Evolutionary conservation across 2,797 vertebrate genomes (phyloP).

Genomic region (Gadopsis bispinosus): DNA sequence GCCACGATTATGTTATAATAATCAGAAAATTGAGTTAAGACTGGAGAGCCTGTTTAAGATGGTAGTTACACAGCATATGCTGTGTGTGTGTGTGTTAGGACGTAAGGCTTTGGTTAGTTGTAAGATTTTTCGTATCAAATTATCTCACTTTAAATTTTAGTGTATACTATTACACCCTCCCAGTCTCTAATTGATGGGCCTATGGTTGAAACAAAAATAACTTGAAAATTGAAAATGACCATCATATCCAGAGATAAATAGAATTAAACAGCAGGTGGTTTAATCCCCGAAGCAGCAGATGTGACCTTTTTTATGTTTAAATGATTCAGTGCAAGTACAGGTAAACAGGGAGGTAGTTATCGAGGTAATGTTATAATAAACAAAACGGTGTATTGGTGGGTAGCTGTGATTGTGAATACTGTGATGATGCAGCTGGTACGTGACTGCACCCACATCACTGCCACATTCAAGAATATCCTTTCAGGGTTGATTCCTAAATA

Average conservation of each 20-base stretch:
- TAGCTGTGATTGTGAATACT: constrained; percentile 7
- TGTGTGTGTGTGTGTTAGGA: background rate
- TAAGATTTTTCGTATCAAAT: background rate
- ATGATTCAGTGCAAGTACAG: background rate
- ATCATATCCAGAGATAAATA: background rate
- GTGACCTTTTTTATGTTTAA: background rate
- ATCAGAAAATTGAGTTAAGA: constrained; percentile 74
- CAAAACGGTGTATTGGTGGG: background rate
- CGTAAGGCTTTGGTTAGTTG: background rate
- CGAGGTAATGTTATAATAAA: background rate
- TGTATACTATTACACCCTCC: background rate
- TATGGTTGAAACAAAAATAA: background rate
- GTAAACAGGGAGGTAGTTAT: background rate
- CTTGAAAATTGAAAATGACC: background rate
- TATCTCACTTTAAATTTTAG: background rate
- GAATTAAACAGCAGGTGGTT: background rate
- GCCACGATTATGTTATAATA: constrained; percentile 70
- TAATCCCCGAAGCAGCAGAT: background rate
- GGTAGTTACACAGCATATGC: constrained; percentile 38
- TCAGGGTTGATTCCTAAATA: constrained; percentile 41
- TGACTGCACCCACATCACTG: constrained; percentile 18
- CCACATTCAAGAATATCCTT: constrained; percentile 12
- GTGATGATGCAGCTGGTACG: constrained; percentile 11
- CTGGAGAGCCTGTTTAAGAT: constrained; percentile 56
- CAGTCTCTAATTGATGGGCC: background rate